phyloP scores from a whole-genome alignment of 2,113 vertebrate genomes.

The Peromyscus californicus region DNA sequence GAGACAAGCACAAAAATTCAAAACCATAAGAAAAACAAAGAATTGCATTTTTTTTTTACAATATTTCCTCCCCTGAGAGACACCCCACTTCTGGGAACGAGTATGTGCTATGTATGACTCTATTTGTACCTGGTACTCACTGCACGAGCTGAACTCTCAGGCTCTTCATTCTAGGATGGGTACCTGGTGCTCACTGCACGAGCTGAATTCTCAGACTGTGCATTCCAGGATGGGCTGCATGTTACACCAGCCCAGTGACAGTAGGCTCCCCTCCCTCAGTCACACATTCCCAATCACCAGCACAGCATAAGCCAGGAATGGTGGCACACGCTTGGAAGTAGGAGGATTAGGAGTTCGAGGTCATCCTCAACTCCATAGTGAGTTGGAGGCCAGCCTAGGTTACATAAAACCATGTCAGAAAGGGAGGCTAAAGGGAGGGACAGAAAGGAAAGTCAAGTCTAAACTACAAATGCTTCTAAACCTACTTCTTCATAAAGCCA shows the following conservation, averaged over 20 bases:
- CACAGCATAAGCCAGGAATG: not conserved
- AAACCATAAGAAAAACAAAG: conserved; percentile 49
- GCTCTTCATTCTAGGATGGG: not conserved
- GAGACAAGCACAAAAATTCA: conserved; percentile 47
- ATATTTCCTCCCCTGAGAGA: conserved; percentile 50
- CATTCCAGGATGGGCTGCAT: not conserved
- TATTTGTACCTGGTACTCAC: not conserved
- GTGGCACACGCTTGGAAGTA: too few relatives aligned
- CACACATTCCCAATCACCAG: not conserved
- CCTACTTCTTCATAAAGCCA: not conserved
- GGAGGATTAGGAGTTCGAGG: not conserved
- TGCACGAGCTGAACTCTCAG: not conserved
- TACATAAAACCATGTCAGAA: not conserved
- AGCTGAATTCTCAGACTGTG: not conserved
- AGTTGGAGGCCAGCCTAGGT: not conserved
- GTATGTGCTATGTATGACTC: not conserved
- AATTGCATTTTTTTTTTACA: not conserved
- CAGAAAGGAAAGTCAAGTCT: not conserved
- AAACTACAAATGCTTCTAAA: not conserved
- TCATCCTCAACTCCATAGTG: not conserved
- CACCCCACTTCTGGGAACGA: not conserved
- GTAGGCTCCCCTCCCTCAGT: not conserved
- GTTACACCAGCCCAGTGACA: not conserved
- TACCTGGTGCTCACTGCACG: not conserved
- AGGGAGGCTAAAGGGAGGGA: not conserved